Evolutionary conservation across 2,113 vertebrate genomes (phyloP), one percentile per base, ranked within the genome.

Genomic region (Lonchura striata): DNA sequence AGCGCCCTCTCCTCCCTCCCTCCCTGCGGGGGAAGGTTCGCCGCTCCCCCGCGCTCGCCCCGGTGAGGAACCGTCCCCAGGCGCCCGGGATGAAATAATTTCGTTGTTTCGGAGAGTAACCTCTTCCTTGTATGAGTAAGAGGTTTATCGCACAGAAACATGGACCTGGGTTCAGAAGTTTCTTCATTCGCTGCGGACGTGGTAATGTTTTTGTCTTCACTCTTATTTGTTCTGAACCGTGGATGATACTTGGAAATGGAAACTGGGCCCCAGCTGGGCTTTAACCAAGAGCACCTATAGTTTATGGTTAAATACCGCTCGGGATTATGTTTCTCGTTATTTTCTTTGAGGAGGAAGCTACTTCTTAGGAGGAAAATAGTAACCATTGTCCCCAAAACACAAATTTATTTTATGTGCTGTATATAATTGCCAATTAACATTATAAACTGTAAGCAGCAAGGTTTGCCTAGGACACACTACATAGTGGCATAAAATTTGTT

Each of bases 51-150:
- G 33, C 64, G 2, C 68, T 9, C 21, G 3, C 17, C 17, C 15
- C 5, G 33, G 25, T 52, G 5, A 31, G 71, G 72, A 86, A 13
- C 81, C 68, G 47, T 72, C 72, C 64, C 68, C 80, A 9, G 18
- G 25, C 46, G 24, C 59, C 30, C 37, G 2, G 60, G 37, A 24
- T 39, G 64, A 65, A 69, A 65, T 13, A 15, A 53, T 78, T 57
- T 46, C 54, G 68, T 33, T 69, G 81, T 86, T 53, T 60, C 24
- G 61, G 82, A 79, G 88, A 30, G 88, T 23, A 44, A 4, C 10
- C 35, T 80, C 88, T 92, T 94, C 94, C 94, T 61, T 53, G 80
- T 69, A 31, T 88, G 89, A 95, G 94, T 91, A 84, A 91, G 96
- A 82, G 75, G 42, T 81, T 92, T 95, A 78, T 93, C 71, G 2